phyloP scores from a whole-genome alignment of 1,140 invertebrate species.

The Cotesia typhae region DNA sequence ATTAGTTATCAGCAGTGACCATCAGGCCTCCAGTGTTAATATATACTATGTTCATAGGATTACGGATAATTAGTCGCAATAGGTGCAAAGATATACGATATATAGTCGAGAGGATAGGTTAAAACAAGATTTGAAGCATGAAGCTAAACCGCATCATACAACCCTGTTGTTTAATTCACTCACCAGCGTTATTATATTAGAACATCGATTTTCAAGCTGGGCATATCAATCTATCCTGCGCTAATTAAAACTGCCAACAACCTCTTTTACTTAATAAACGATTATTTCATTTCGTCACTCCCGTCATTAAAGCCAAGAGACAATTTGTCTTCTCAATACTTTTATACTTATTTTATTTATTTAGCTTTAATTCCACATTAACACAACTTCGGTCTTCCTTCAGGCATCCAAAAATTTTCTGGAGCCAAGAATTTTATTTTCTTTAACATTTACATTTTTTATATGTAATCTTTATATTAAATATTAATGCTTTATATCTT shows the following conservation, averaged over 20 bases:
- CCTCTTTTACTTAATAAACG: not conserved
- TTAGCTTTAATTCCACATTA: too few species aligned
- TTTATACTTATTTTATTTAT: too few species aligned
- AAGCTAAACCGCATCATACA: constrained; percentile 28
- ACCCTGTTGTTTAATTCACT: constrained; percentile 17
- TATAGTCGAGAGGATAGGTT: too few species aligned
- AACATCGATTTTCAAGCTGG: constrained; percentile 31
- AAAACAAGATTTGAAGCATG: not conserved
- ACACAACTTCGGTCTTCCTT: too few species aligned
- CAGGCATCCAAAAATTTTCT: too few species aligned
- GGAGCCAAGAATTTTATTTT: too few species aligned
- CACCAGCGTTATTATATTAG: not conserved
- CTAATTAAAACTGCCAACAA: not conserved
- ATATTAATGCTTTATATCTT: too few species aligned
- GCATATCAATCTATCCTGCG: constrained; percentile 4
- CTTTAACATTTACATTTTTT: too few species aligned
- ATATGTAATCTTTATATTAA: too few species aligned
- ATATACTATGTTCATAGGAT: constrained; percentile 32
- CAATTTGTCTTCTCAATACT: too few species aligned
- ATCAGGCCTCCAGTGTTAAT: constrained; percentile 20
- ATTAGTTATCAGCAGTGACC: constrained; percentile 25
- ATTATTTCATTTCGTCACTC: too few species aligned
- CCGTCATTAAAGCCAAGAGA: too few species aligned
- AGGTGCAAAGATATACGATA: not conserved
- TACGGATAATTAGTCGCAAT: constrained; percentile 33